Evolutionary conservation across 2,888 invertebrate genomes (phyloP).

Genomic region (Machimus atricapillus): DNA sequence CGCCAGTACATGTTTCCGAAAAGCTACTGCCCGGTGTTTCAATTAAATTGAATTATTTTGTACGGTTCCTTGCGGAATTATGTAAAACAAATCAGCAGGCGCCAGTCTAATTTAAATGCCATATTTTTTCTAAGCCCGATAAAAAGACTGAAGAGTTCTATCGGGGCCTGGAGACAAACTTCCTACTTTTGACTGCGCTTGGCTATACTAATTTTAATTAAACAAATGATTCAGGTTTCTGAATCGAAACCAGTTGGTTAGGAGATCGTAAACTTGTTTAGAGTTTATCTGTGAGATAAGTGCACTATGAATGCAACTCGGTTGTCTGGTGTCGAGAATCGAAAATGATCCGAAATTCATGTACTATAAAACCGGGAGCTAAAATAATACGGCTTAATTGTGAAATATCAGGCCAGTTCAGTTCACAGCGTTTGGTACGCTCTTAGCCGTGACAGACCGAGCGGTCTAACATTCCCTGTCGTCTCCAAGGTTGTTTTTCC

Average conservation of each 20-base stretch:
- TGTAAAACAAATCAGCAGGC: neutral
- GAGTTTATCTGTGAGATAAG: neutral
- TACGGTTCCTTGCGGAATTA: neutral
- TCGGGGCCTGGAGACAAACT: conserved; percentile 6
- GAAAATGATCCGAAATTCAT: neutral
- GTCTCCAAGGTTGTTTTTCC: neutral
- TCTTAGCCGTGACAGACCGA: neutral
- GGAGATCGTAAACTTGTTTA: neutral
- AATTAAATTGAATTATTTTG: neutral
- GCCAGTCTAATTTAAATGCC: neutral
- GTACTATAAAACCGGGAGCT: neutral
- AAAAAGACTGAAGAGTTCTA: neutral
- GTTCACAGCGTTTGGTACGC: neutral
- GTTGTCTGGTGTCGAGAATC: neutral
- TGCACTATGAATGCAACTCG: conserved; percentile 3
- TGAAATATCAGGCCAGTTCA: neutral
- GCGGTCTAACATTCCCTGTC: neutral
- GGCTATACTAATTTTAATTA: conserved; percentile 7
- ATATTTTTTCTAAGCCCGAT: neutral
- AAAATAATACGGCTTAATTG: neutral
- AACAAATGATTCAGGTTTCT: conserved; percentile 25
- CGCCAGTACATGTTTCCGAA: neutral
- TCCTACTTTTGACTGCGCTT: neutral
- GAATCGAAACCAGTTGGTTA: neutral
- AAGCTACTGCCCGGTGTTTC: neutral